Conservation (phyloP, 2,797 vertebrate species). For the Apogon hyalosoma region DNA sequence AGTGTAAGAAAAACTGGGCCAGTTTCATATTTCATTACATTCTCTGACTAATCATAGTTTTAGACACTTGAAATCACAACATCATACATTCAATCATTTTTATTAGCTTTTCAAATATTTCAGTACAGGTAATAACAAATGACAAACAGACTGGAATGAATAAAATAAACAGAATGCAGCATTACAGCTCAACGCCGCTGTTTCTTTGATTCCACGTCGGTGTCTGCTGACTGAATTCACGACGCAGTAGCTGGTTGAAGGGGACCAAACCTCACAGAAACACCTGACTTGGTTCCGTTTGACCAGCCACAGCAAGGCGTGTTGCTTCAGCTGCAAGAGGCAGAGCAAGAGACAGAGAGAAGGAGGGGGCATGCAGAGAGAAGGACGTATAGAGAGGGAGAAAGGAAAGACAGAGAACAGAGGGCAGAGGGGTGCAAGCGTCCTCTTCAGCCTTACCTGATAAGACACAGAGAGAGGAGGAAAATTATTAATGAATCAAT, state of each 20-base stretch:
- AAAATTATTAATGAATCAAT: slow-evolving; percentile 7
- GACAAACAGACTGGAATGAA: not conserved
- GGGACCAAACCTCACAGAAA: slow-evolving; percentile 99
- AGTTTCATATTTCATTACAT: too few relatives aligned
- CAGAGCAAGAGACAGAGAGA: slow-evolving; percentile 37
- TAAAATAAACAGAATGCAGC: slow-evolving; percentile 17
- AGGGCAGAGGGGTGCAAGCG: not conserved
- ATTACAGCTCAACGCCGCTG: slow-evolving; percentile 24
- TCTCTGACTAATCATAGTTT: too few relatives aligned
- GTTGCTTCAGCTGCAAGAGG: slow-evolving; percentile 79
- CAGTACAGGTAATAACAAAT: slow-evolving; percentile 9
- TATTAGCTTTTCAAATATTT: slow-evolving; percentile 4
- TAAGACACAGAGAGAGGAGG: slow-evolving; percentile 57
- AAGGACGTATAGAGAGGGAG: not conserved
- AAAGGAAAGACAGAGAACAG: not conserved
- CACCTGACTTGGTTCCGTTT: slow-evolving; percentile 99
- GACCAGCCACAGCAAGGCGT: slow-evolving; percentile 99
- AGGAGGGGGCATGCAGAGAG: slow-evolving; percentile 6
- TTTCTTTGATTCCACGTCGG: slow-evolving; percentile 58
- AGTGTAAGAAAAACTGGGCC: too few relatives aligned
- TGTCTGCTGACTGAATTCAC: slow-evolving; percentile 84
- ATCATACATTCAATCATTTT: not conserved
- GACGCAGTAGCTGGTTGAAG: slow-evolving; percentile 99
- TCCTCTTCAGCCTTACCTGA: slow-evolving; percentile 76
- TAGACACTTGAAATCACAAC: slow-evolving; percentile 1